phyloP scores from a whole-genome alignment of 2,113 vertebrate genomes.

The Osmerus mordax region DNA sequence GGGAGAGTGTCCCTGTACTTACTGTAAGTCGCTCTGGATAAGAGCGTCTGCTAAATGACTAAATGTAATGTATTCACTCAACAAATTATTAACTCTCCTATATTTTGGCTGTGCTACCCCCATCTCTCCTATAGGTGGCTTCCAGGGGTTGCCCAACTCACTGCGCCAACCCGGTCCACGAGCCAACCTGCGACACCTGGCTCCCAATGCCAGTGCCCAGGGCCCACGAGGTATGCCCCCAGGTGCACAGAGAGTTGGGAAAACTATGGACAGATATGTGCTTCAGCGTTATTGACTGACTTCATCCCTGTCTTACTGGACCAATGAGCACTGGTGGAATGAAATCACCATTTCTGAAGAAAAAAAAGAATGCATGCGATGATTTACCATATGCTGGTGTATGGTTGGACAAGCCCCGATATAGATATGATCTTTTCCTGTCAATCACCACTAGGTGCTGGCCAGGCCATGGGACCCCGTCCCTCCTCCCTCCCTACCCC shows the following conservation, averaged over 20 bases:
- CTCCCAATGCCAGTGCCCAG: constrained; percentile 76
- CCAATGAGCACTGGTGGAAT: too few relatives aligned
- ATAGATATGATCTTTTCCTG: constrained; percentile 32
- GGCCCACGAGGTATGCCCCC: constrained; percentile 84
- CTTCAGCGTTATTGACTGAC: neutral
- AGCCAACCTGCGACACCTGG: constrained; percentile 84
- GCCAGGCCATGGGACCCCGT: constrained; percentile 82
- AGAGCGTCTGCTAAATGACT: too few relatives aligned
- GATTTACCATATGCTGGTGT: too few relatives aligned
- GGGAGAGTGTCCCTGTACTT: too few relatives aligned
- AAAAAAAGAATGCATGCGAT: too few relatives aligned
- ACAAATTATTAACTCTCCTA: neutral
- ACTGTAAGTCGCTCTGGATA: too few relatives aligned
- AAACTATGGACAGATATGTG: constrained; percentile 34
- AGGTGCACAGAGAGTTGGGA: constrained; percentile 82
- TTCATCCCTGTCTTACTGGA: neutral
- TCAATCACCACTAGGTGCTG: constrained; percentile 59
- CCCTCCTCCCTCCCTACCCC: constrained; percentile 80
- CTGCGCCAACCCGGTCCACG: constrained; percentile 93
- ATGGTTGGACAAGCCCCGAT: constrained; percentile 39
- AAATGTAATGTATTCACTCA: neutral
- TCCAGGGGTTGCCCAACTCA: constrained; percentile 89
- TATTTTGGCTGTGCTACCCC: neutral
- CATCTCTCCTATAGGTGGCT: constrained; percentile 66
- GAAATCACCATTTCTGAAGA: too few relatives aligned